Conservation (phyloP, 2,888 invertebrate genomes). For the Cylloceria caligata region DNA sequence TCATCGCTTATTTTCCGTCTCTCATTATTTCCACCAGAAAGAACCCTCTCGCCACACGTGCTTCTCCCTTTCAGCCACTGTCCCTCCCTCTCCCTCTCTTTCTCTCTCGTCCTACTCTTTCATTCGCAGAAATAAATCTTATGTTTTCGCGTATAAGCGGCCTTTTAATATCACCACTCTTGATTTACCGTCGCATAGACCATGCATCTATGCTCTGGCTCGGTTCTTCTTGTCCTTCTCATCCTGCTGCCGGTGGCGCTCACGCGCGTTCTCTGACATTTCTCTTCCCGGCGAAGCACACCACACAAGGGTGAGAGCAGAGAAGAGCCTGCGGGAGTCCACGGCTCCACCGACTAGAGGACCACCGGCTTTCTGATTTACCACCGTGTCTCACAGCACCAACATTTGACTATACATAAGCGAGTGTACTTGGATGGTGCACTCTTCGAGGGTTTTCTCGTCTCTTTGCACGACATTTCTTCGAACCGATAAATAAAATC, state of each 20-base stretch:
- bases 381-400: conserved; percentile 68
- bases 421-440: background rate
- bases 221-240: conserved; percentile 36
- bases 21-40: conserved; percentile 44
- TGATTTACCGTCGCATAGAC: conserved; percentile 82
- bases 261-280: conserved; percentile 75
- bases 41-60: conserved; percentile 54
- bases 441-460: background rate
- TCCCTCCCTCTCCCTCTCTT: conserved; percentile 41
- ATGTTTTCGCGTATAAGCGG: conserved; percentile 84
- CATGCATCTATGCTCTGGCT: conserved; percentile 76
- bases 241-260: conserved; percentile 51
- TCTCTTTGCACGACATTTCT: background rate
- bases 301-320: conserved; percentile 69
- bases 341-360: conserved; percentile 66
- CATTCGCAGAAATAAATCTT: conserved; percentile 81
- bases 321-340: conserved; percentile 68
- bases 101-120: conserved; percentile 50
- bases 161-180: conserved; percentile 84
- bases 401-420: conserved; percentile 74
- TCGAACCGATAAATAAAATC: background rate
- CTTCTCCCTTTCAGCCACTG: conserved; percentile 33
- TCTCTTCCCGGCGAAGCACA: conserved; percentile 74
- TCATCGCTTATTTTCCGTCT: conserved; percentile 51
- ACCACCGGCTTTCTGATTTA: conserved; percentile 75